phyloP scores from a whole-genome alignment of 2,888 invertebrate genomes.

The Diaphora mendica region DNA sequence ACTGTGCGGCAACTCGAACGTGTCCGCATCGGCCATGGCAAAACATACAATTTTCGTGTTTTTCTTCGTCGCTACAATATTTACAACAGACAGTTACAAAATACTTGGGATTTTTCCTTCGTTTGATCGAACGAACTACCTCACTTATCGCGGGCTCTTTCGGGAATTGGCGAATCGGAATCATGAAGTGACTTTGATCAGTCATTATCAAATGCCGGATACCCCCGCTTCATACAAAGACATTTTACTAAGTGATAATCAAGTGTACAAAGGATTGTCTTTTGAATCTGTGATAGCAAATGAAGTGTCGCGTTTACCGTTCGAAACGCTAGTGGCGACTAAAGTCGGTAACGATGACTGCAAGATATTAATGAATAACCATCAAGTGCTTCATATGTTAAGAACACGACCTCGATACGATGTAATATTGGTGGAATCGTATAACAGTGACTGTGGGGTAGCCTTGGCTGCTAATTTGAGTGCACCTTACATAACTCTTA shows the following conservation, averaged over 20 bases:
- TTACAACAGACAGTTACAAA: slow-evolving; percentile 73
- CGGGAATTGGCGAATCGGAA: slow-evolving; percentile 81
- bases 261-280: slow-evolving; percentile 76
- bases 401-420: slow-evolving; percentile 87
- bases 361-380: slow-evolving; percentile 80
- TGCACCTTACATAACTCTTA: slow-evolving; percentile 88
- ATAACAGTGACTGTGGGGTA: slow-evolving; percentile 91
- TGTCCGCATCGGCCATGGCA: slow-evolving; percentile 68
- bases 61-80: slow-evolving; percentile 66
- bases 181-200: slow-evolving; percentile 85
- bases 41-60: slow-evolving; percentile 63
- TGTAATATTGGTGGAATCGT: slow-evolving; percentile 90
- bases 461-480: slow-evolving; percentile 89
- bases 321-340: slow-evolving; percentile 79
- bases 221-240: slow-evolving; percentile 85
- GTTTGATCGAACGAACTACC: slow-evolving; percentile 81
- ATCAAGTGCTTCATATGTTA: slow-evolving; percentile 84
- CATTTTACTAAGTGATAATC: slow-evolving; percentile 78
- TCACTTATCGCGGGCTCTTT: slow-evolving; percentile 81
- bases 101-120: slow-evolving; percentile 86
- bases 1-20: slow-evolving; percentile 73
- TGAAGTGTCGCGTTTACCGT: slow-evolving; percentile 80
- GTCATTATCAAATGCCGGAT: slow-evolving; percentile 79
- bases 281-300: slow-evolving; percentile 82
- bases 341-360: slow-evolving; percentile 84